These are phyloP conservation scores for Aphelenchoides bicaudatus DNA, from an alignment of 2,888 invertebrate species.

Conservation along the genomic window DNA sequence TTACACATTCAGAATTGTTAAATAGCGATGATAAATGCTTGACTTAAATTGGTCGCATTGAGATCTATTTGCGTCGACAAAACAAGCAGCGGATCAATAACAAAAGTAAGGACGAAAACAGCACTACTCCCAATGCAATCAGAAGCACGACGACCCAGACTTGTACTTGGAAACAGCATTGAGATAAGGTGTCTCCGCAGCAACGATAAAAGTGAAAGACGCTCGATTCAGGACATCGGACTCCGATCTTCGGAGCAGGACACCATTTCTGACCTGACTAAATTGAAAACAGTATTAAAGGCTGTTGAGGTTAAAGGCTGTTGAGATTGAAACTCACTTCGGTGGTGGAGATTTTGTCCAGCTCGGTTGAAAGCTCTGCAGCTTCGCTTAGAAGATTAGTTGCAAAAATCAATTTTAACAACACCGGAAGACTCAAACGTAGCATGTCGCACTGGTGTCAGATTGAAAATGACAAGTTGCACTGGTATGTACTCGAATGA, in stretches of 20 bases:
- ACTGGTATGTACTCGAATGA: no score
- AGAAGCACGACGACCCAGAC: constrained; percentile 51
- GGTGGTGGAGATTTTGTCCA: constrained; percentile 27
- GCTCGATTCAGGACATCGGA: constrained; percentile 47
- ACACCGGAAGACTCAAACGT: no score
- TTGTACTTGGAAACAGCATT: constrained; percentile 55
- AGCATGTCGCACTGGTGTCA: no score
- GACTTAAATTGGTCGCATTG: constrained; percentile 11
- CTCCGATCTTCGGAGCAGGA: constrained; percentile 48
- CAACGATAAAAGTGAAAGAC: constrained; percentile 57
- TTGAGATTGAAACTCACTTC: constrained; percentile 19
- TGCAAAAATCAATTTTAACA: no score
- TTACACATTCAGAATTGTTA: no score
- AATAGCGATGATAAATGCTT: no score
- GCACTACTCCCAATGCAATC: constrained; percentile 48
- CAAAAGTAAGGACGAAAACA: constrained; percentile 47
- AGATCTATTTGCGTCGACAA: constrained; percentile 42
- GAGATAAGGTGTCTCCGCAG: constrained; percentile 53
- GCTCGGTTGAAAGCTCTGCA: constrained; percentile 22
- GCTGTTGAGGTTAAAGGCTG: background rate
- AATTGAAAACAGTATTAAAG: background rate
- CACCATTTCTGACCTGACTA: constrained; percentile 53
- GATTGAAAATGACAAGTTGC: no score
- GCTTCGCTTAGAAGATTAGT: no score
- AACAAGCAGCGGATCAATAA: constrained; percentile 49